Evolutionary conservation across 2,797 vertebrate species (phyloP).

Genomic region (Denticeps clupeoides): DNA sequence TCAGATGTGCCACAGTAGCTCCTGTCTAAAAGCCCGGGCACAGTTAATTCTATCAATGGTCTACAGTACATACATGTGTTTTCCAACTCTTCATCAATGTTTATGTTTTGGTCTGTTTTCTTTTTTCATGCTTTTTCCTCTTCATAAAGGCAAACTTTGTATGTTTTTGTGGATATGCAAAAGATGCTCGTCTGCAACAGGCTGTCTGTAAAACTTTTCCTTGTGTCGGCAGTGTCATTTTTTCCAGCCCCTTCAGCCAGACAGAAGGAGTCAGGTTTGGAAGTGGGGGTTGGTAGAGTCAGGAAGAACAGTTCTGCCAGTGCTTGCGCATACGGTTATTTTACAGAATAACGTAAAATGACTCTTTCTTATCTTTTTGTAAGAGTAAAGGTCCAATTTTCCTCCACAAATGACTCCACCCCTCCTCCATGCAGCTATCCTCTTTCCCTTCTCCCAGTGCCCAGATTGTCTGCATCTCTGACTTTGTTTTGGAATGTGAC

Average conservation of each 20-base stretch:
- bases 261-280: slow-evolving; percentile 29
- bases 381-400: too few relatives aligned
- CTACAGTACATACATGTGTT: too few relatives aligned
- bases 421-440: neutral
- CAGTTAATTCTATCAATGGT: too few relatives aligned
- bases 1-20: too few relatives aligned
- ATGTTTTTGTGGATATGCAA: too few relatives aligned
- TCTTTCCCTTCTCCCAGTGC: slow-evolving; percentile 22
- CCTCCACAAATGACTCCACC: neutral
- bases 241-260: slow-evolving; percentile 49
- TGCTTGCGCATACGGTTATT: too few relatives aligned
- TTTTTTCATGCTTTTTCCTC: too few relatives aligned
- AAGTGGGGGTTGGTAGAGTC: slow-evolving; percentile 8
- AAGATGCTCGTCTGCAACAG: neutral
- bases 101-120: too few relatives aligned
- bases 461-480: slow-evolving; percentile 37
- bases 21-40: too few relatives aligned
- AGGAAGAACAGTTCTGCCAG: slow-evolving; percentile 21
- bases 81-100: too few relatives aligned
- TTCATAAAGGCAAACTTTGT: too few relatives aligned
- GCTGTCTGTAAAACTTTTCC: slow-evolving; percentile 30
- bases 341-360: neutral
- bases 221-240: slow-evolving; percentile 44
- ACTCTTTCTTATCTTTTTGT: neutral
- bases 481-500: slow-evolving; percentile 26